phyloP scores from a whole-genome alignment of 2,113 vertebrate species.

The Meles meles region DNA sequence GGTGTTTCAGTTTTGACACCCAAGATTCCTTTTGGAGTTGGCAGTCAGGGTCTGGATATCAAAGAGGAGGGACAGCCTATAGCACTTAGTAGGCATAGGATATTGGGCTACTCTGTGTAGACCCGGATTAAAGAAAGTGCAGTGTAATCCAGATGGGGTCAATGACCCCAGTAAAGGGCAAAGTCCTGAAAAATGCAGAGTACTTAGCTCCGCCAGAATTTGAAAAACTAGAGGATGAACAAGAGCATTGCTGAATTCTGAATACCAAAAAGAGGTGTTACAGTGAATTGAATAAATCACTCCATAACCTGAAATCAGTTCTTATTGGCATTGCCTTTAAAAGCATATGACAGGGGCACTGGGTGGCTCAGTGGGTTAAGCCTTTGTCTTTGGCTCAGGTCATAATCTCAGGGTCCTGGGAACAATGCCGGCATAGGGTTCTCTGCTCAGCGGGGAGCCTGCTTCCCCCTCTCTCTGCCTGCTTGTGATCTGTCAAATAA shows the following conservation, averaged over 20 bases:
- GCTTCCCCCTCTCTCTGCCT: too few species aligned
- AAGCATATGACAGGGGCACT: too few species aligned
- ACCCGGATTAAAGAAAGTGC: background rate
- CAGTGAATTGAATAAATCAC: background rate
- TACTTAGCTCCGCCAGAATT: background rate
- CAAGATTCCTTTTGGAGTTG: background rate
- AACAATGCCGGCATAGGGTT: fast-evolving
- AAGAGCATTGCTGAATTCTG: background rate
- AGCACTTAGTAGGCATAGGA: background rate
- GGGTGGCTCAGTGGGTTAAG: too few species aligned
- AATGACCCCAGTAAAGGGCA: background rate
- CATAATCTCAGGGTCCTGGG: too few species aligned
- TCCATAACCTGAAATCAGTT: background rate
- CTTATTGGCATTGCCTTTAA: background rate
- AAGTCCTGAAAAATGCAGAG: background rate
- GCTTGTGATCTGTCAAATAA: too few species aligned
- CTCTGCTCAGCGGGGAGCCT: too few species aligned
- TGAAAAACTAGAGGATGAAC: background rate
- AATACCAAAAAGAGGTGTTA: background rate
- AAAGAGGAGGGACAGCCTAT: background rate
- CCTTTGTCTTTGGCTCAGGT: too few species aligned
- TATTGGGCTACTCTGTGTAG: background rate
- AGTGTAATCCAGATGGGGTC: background rate
- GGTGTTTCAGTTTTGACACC: too few species aligned
- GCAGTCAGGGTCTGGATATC: background rate